phyloP scores from a whole-genome alignment of 2,888 invertebrate genomes.

The Hyposoter didymator region DNA sequence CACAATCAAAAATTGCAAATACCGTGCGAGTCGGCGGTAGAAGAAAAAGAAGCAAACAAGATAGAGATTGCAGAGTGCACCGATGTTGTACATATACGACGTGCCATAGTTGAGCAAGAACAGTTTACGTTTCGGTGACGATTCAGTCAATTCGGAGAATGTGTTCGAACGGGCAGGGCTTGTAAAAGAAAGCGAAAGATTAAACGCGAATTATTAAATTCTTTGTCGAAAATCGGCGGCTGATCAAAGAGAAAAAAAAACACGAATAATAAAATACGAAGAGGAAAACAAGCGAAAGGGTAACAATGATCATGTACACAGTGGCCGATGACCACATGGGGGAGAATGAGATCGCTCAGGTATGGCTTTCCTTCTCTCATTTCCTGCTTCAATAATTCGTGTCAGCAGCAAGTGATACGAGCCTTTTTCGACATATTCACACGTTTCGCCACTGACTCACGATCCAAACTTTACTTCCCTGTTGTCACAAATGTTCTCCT shows the following conservation, averaged over 20 bases:
- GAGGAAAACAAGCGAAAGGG: background rate
- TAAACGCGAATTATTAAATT: background rate
- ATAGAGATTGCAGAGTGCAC: slow-evolving; percentile 43
- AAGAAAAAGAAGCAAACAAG: background rate
- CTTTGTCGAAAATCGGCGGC: background rate
- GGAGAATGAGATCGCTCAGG: slow-evolving; percentile 87
- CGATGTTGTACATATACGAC: slow-evolving; percentile 74
- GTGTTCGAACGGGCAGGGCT: background rate
- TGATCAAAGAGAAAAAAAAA: background rate
- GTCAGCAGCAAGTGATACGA: background rate
- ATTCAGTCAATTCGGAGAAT: slow-evolving; percentile 39
- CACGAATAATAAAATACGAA: slow-evolving; percentile 1
- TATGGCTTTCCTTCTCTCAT: slow-evolving; percentile 75
- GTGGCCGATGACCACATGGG: slow-evolving; percentile 85
- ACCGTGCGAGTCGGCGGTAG: background rate
- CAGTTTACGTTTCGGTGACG: slow-evolving; percentile 6
- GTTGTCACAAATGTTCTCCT: slow-evolving; percentile 1
- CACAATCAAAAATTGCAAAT: background rate
- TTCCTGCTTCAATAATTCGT: slow-evolving; percentile 8
- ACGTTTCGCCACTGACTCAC: slow-evolving; percentile 11
- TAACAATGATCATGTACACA: slow-evolving; percentile 83
- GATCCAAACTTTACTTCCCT: slow-evolving; percentile 10
- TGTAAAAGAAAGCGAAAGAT: background rate
- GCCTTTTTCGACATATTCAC: slow-evolving; percentile 6
- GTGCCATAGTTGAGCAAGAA: slow-evolving; percentile 72